Evolutionary conservation across 2,888 invertebrate genomes (phyloP).

Genomic region (Euzophera pinguis): DNA sequence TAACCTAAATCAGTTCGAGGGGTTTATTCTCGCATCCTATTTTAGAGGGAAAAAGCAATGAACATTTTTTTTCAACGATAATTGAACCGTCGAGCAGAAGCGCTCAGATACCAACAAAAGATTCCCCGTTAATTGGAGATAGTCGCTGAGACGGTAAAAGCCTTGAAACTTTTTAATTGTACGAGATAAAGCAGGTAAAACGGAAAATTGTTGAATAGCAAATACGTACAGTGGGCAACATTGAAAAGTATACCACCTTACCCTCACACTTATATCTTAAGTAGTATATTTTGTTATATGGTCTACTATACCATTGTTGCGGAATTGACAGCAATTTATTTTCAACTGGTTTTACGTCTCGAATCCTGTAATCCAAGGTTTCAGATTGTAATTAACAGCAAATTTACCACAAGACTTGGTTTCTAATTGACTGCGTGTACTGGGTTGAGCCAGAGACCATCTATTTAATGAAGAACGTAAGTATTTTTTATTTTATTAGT

Average conservation of each 20-base stretch:
- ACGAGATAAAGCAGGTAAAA: not conserved
- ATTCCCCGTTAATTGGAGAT: not conserved
- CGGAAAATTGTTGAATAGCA: not conserved
- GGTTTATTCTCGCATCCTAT: too few relatives aligned
- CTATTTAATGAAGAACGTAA: not conserved
- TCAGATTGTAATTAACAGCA: not conserved
- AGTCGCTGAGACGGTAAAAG: too few relatives aligned
- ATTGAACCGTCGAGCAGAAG: not conserved
- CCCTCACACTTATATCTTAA: too few relatives aligned
- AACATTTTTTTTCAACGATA: not conserved
- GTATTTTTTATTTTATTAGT: too few relatives aligned
- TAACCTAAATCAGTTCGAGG: too few relatives aligned
- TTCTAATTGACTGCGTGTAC: not conserved
- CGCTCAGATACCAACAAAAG: slow-evolving; percentile 2
- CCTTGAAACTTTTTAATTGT: slow-evolving; percentile 1
- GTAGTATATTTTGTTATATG: too few relatives aligned
- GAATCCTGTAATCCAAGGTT: not conserved
- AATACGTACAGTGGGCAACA: too few relatives aligned
- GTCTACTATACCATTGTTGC: not conserved
- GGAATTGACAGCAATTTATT: not conserved
- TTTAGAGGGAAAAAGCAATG: too few relatives aligned
- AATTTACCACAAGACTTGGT: slow-evolving; percentile 6
- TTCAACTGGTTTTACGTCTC: not conserved
- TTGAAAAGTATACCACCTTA: too few relatives aligned
- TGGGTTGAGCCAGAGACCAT: not conserved